A percentile compares a stretch with the other conserved stretches of the same genome.
Conservation (phyloP, 2,113 vertebrate species). For the Cavia aperea region DNA sequence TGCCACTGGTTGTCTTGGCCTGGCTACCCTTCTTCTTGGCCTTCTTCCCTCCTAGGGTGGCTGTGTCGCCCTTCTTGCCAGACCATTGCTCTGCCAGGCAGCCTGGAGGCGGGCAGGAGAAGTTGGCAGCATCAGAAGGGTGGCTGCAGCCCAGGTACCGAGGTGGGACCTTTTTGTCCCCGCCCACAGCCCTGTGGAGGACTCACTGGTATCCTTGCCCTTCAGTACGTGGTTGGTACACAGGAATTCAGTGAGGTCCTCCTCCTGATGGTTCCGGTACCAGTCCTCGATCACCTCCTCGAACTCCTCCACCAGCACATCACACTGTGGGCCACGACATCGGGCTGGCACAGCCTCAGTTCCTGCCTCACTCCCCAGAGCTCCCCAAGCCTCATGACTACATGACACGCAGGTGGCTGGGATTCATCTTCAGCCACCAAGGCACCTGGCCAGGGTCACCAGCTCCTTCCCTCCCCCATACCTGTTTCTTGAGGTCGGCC, state of each 20-base stretch:
- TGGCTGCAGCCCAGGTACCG: background rate
- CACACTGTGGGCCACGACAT: conserved; percentile 79
- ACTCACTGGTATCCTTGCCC: conserved; percentile 90
- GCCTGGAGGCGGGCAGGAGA: conserved; percentile 56
- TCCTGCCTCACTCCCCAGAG: background rate
- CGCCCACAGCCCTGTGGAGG: accelerated
- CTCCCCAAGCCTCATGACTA: background rate
- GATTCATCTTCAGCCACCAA: background rate
- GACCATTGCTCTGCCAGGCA: conserved; percentile 79
- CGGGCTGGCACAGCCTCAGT: background rate
- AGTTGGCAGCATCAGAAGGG: background rate
- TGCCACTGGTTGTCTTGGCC: conserved; percentile 73
- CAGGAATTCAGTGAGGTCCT: conserved; percentile 90
- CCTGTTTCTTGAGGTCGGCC: conserved; percentile 98
- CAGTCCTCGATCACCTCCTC: conserved; percentile 98
- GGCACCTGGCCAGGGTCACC: background rate
- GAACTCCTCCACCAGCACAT: conserved; percentile 90
- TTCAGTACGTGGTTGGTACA: conserved; percentile 93
- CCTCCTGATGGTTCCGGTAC: conserved; percentile 91
- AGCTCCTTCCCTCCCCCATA: conserved; percentile 49
- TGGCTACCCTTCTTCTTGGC: conserved; percentile 79
- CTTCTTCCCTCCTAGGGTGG: conserved; percentile 76
- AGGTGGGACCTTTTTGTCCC: background rate
- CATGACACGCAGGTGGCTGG: accelerated
- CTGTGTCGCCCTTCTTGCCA: conserved; percentile 86